These are phyloP conservation scores for Venustaconcha ellipsiformis DNA, from an alignment of 1,140 invertebrate genomes.

Conservation along the genomic window DNA sequence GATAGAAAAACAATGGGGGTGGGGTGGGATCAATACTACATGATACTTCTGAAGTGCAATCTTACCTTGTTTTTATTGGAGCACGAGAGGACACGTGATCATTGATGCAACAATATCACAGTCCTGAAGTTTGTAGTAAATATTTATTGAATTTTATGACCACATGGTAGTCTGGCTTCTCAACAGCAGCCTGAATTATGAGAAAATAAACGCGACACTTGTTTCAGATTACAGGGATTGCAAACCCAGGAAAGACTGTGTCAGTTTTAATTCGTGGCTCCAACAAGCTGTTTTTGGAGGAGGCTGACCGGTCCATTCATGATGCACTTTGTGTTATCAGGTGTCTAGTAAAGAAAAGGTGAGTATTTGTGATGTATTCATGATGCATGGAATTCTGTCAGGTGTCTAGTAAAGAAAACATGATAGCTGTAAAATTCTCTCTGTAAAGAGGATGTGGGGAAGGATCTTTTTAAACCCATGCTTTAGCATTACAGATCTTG, in stretches of 20 bases:
- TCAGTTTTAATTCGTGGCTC: conserved; percentile 95
- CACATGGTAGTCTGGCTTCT: not conserved
- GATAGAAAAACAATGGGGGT: no score
- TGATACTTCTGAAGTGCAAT: no score
- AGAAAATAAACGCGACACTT: conserved; percentile 16
- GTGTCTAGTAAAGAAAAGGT: conserved; percentile 93
- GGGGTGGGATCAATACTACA: no score
- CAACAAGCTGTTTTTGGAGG: conserved; percentile 96
- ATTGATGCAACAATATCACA: no score
- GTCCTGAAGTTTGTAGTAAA: not conserved
- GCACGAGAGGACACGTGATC: no score
- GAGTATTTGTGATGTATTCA: conserved; percentile 76
- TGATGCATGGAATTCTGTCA: conserved; percentile 97
- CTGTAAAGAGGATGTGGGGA: no score
- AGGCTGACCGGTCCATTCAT: conserved; percentile 94
- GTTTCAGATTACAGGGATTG: conserved; percentile 85
- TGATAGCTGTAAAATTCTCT: no score
- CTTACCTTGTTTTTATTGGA: no score
- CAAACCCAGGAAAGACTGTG: conserved; percentile 89
- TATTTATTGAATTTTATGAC: not conserved
- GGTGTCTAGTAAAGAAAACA: conserved; percentile 74
- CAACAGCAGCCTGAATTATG: not conserved
- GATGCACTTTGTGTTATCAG: conserved; percentile 98
- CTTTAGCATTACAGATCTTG: no score
- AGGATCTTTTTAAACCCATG: no score